Percentiles rank a stretch among this genome's conserved stretches.
phyloP scores from a whole-genome alignment of 2,888 invertebrate species.

The Himalopsyche kuldschensis region DNA sequence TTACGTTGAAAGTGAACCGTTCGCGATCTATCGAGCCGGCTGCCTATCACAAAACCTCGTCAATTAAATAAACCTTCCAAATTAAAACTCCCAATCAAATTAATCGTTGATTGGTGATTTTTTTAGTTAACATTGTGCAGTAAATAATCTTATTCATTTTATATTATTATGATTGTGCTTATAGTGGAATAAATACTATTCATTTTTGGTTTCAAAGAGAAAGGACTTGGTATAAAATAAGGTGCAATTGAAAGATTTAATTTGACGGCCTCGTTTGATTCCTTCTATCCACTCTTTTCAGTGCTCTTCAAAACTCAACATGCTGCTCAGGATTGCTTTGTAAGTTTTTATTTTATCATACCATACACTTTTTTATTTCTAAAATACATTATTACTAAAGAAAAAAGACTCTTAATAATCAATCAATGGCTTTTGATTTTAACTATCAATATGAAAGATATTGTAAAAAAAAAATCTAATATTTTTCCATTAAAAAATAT shows the following conservation, averaged over 20 bases:
- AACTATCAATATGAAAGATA: too few species aligned
- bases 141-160: neutral
- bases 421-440: too few species aligned
- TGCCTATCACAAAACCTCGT: neutral
- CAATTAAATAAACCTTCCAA: neutral
- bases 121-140: neutral
- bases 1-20: neutral
- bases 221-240: neutral
- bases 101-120: neutral
- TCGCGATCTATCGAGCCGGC: neutral
- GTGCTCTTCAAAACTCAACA: neutral
- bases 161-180: neutral
- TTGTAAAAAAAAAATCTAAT: too few species aligned
- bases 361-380: too few species aligned
- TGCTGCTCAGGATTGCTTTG: neutral
- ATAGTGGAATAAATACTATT: neutral
- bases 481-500: too few species aligned
- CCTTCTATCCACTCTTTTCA: neutral
- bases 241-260: neutral
- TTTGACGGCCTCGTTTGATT: neutral
- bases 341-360: neutral
- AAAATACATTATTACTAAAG: too few species aligned
- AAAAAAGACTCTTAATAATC: too few species aligned
- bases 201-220: neutral
- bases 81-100: neutral